Conservation (phyloP, 2,888 invertebrate genomes). For the Zhuqinia jingwanae region DNA sequence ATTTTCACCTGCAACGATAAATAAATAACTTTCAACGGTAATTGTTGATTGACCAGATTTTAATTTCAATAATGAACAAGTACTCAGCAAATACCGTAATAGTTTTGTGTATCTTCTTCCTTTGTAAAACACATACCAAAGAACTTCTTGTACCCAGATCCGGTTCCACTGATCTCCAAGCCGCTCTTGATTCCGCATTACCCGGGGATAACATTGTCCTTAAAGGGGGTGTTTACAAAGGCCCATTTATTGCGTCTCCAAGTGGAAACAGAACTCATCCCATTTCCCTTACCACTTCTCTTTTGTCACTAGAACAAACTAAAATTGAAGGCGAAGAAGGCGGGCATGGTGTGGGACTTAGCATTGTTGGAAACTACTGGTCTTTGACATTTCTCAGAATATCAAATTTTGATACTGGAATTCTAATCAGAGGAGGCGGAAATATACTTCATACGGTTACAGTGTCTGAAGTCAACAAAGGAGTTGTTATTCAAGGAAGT, state of each 20-base stretch:
- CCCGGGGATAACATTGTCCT: conserved; percentile 5
- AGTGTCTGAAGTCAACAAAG: not conserved
- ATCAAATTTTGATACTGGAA: not conserved
- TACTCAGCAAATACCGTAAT: too few relatives aligned
- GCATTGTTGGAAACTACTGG: conserved; percentile 18
- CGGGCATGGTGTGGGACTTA: not conserved
- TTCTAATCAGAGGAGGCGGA: not conserved
- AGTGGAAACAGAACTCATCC: not conserved
- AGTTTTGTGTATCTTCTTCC: too few relatives aligned
- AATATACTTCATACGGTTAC: not conserved
- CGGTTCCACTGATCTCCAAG: not conserved
- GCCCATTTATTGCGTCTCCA: not conserved
- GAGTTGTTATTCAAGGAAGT: not conserved
- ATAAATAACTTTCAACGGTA: too few relatives aligned
- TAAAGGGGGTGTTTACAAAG: not conserved
- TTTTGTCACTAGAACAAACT: not conserved
- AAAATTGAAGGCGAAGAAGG: not conserved
- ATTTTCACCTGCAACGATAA: too few relatives aligned
- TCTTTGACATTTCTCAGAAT: not conserved
- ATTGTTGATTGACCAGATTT: too few relatives aligned
- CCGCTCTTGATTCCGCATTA: not conserved
- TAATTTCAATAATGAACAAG: too few relatives aligned
- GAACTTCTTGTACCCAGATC: not conserved
- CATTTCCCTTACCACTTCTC: not conserved
- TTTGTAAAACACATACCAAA: not conserved